Conservation (phyloP, 2,113 vertebrate species). For the Balaenoptera acutorostrata region DNA sequence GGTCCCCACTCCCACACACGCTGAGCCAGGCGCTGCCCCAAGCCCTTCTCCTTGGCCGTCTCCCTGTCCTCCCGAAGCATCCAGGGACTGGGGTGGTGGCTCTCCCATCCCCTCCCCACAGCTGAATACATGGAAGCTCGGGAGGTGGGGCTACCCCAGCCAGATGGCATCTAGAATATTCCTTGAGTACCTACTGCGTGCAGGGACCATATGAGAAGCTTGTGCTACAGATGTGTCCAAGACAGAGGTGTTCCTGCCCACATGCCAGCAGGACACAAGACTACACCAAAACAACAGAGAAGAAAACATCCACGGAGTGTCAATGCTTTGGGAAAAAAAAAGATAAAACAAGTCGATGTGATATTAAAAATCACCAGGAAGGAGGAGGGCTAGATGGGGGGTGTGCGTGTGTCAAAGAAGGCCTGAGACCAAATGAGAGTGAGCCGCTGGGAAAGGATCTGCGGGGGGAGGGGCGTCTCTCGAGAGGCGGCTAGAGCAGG, state of each 20-base stretch:
- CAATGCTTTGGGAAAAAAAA: not conserved
- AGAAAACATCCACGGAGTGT: not conserved
- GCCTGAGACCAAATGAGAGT: not conserved
- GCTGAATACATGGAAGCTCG: too few relatives aligned
- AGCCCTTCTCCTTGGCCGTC: not conserved
- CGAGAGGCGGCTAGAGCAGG: too few relatives aligned
- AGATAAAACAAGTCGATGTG: not conserved
- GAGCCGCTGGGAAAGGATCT: accelerated
- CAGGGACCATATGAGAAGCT: accelerated
- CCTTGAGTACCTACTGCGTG: not conserved
- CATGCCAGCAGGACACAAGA: not conserved
- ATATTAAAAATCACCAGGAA: too few relatives aligned
- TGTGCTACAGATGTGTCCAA: not conserved
- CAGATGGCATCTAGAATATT: not conserved
- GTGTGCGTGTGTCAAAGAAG: not conserved
- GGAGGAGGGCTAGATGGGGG: not conserved
- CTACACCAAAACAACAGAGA: not conserved
- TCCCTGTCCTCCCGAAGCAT: not conserved
- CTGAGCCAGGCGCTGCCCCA: too few relatives aligned
- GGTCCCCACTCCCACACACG: not conserved
- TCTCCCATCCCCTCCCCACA: too few relatives aligned
- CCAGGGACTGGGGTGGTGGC: not conserved
- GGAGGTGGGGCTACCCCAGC: not conserved
- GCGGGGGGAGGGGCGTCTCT: not conserved
- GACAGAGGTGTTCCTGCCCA: not conserved